Base-by-base conservation (phyloP, 2,797 vertebrate species). In the Peromyscus aztecus region DNA sequence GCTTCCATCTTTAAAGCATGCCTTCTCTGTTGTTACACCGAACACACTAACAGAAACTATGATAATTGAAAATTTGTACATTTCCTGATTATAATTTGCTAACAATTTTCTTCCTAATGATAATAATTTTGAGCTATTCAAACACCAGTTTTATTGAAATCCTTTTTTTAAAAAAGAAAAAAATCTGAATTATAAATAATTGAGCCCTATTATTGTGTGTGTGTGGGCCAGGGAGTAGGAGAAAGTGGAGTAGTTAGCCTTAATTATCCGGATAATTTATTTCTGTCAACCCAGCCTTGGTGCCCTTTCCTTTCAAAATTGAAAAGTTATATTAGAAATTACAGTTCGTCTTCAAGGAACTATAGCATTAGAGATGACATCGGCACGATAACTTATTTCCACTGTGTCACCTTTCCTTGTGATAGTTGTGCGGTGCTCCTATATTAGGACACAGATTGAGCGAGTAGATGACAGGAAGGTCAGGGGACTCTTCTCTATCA, bases 211-310 rank as follows among this genome's bases (percentile, higher is more conserved):
- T 97, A 97, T 96, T 88, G 93, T 90, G 93, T 94, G 95, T 59
- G 71, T 14, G 29, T 94, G 78, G 90, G 92, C 92, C 86, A 77
- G 95, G 75, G 97, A 96, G 97, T 86, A 78, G 76, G 89, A 95
- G 95, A 97, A 95, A 96, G 95, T 90, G 52, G 97, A 94, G 97
- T 96, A 82, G 97, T 96, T 96, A 95, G 97, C 97, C 94, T 96
- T 98, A 97, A 98, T 98, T 98, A 97, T 95, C 95, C 93, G 91
- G 97, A 96, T 98, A 97, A 97, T 97, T 98, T 97, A 97, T 98
- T 97, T 96, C 97, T 97, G 94, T 97, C 95, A 96, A 95, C 94
- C 96, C 97, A 97, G 21, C 0, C 94, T 97, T 91, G 43, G 75
- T 97, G 27, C 40, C 77, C 94, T 97, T 98, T 77, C 10, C 24